A percentile compares a stretch with the other conserved stretches of the same genome.
These are phyloP conservation scores for Drosophila koepferae DNA, from an alignment of 2,888 invertebrate genomes.

Conservation along the genomic window DNA sequence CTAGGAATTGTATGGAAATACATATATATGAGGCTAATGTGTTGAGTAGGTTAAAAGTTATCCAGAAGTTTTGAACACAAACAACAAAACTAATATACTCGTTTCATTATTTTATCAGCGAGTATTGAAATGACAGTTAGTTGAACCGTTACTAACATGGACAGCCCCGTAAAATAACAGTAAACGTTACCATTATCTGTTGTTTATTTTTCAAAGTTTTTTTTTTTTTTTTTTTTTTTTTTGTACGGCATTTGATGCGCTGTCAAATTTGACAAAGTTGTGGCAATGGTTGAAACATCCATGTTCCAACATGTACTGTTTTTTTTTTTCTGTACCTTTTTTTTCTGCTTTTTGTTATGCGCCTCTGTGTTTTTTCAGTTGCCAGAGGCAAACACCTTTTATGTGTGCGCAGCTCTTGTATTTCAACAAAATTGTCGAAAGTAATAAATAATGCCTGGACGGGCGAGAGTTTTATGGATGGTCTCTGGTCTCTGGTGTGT, in stretches of 20 bases:
- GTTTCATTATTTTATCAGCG: too few species aligned
- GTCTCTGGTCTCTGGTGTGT: constrained; percentile 47
- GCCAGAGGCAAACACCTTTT: constrained; percentile 33
- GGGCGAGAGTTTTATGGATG: constrained; percentile 1
- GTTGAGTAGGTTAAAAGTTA: too few species aligned
- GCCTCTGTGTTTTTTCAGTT: constrained; percentile 23
- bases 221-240: constrained; percentile 1
- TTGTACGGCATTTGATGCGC: constrained; percentile 43
- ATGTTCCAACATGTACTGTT: constrained; percentile 28
- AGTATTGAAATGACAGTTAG: constrained; percentile 38
- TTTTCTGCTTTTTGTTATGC: background rate
- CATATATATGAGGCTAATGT: too few species aligned
- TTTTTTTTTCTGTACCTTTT: background rate
- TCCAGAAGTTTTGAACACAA: background rate
- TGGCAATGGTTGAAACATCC: constrained; percentile 38
- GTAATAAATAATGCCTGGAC: constrained; percentile 62
- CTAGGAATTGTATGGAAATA: too few species aligned
- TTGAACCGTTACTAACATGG: constrained; percentile 20
- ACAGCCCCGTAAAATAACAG: constrained; percentile 1
- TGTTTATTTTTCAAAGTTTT: constrained; percentile 11
- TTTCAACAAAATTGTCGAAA: constrained; percentile 62
- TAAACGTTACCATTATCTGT: constrained; percentile 26
- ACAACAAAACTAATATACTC: background rate
- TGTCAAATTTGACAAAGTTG: constrained; percentile 64
- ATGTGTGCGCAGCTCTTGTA: constrained; percentile 5